Base-by-base conservation (phyloP, 2,113 vertebrate genomes). In the Sylvicapra grimmia region DNA sequence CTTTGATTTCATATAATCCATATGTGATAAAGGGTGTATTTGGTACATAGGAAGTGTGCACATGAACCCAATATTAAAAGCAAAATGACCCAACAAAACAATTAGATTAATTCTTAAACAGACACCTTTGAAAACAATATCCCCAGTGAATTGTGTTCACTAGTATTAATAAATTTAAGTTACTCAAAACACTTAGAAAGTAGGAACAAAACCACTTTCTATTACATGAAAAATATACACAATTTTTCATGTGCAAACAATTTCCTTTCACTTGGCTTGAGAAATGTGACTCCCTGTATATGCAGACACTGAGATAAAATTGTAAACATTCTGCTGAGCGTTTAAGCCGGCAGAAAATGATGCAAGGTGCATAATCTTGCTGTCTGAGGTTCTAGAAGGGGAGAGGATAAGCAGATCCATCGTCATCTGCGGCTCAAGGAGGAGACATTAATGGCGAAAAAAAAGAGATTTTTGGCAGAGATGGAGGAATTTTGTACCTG, bases 311-410 rank as follows among this genome's bases (percentile, higher is more conserved):
- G 18, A 36, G 18, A 21, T 36, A 68, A 68, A 19, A 3, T 68
- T 36, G 18, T 36, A 68, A 36, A 5, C 18, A 68, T 36, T 75
- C n/a, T 23, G 68, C 68, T 40, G 68, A 40, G 68, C 3, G 4
- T 23, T 40, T 36, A 75, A 25, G 36, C 21, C 0, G 0, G 68
- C 7, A 8, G 1, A 6, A 27, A 79, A 21, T 27, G 40, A 77
- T 8, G 44, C 75, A 79, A 25, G 12, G 40, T 14, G 11, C 6
- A 8, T 79, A 27, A 44, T 15, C 3, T 79, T 47, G 25, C 36
- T 40, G 16, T 29, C 40, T 47, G 75, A 79, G 14, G 40, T 8
- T 79, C 75, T 16, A 27, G 75, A 79, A 36, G 16, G 18, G 33
- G 33, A n/a, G 33, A n/a, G 16, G 1, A n/a, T 19, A 68, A 68